Evolutionary conservation across 1,140 invertebrate species (phyloP).

Genomic region (Pachypeltis micranthus): DNA sequence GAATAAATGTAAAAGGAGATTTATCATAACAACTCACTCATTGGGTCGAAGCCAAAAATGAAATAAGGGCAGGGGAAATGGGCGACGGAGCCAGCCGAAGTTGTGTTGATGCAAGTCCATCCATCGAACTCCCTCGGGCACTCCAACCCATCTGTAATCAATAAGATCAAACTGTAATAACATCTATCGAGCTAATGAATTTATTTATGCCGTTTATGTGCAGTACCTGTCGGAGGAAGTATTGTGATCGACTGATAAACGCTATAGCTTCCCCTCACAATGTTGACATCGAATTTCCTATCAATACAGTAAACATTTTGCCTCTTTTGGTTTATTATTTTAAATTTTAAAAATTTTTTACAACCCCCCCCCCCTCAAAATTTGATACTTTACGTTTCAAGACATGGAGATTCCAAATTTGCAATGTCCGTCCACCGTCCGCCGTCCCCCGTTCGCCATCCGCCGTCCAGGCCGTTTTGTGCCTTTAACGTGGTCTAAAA

Average conservation of each 20-base stretch:
- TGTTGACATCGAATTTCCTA: neutral
- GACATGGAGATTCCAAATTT: too few species aligned
- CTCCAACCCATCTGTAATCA: conserved; percentile 14
- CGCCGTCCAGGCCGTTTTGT: too few species aligned
- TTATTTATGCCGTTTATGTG: neutral
- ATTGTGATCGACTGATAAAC: neutral
- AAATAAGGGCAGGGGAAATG: conserved; percentile 37
- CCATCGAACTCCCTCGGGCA: conserved; percentile 41
- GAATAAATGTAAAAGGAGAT: neutral
- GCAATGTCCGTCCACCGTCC: too few species aligned
- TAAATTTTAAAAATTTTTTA: too few species aligned
- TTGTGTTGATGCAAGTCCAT: conserved; percentile 42
- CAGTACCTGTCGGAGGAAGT: neutral
- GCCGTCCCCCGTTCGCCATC: too few species aligned
- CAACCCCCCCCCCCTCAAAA: too few species aligned
- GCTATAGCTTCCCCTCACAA: neutral
- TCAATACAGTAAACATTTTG: neutral
- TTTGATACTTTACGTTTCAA: too few species aligned
- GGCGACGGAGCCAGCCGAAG: conserved; percentile 37
- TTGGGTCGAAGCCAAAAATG: conserved; percentile 29
- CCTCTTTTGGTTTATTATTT: neutral
- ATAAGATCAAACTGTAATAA: neutral
- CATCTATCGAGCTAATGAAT: neutral
- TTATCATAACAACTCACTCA: conserved; percentile 23
- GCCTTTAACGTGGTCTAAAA: too few species aligned